Conservation (phyloP, 2,888 invertebrate genomes). For the Dorcus parallelipipedus region DNA sequence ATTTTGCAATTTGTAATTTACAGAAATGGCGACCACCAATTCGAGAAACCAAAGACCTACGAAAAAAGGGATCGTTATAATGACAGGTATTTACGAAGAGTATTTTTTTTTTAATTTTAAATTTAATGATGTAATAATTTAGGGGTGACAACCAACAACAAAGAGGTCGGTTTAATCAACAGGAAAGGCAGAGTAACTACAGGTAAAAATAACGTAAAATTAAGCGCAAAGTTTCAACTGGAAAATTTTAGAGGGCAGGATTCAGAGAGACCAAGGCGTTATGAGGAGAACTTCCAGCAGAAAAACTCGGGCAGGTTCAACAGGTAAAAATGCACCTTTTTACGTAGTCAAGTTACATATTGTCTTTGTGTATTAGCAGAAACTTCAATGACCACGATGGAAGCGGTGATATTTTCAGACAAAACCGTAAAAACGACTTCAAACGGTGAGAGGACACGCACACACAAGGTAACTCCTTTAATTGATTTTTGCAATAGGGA, state of each 20-base stretch:
- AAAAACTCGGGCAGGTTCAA: background rate
- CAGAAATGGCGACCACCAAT: conserved; percentile 8
- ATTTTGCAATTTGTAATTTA: background rate
- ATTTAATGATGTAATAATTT: background rate
- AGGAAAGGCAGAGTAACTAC: too few relatives aligned
- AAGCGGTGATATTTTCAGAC: conserved; percentile 1
- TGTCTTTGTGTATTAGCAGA: conserved; percentile 2
- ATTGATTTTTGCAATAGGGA: conserved; percentile 25
- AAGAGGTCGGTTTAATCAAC: background rate
- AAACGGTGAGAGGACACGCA: conserved; percentile 3
- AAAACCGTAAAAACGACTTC: conserved; percentile 3
- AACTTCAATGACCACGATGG: conserved; percentile 2
- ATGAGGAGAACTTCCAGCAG: background rate
- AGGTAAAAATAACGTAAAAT: too few relatives aligned
- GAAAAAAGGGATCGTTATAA: conserved; percentile 4
- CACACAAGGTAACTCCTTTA: background rate
- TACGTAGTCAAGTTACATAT: background rate
- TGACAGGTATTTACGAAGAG: background rate
- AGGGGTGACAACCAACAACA: background rate
- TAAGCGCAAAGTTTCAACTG: background rate
- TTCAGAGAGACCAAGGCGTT: background rate
- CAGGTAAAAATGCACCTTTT: background rate
- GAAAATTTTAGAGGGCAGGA: background rate
- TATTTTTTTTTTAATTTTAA: background rate
- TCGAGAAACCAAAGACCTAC: background rate